Conservation (phyloP, 2,113 vertebrate genomes). For the Arizona elegans region DNA sequence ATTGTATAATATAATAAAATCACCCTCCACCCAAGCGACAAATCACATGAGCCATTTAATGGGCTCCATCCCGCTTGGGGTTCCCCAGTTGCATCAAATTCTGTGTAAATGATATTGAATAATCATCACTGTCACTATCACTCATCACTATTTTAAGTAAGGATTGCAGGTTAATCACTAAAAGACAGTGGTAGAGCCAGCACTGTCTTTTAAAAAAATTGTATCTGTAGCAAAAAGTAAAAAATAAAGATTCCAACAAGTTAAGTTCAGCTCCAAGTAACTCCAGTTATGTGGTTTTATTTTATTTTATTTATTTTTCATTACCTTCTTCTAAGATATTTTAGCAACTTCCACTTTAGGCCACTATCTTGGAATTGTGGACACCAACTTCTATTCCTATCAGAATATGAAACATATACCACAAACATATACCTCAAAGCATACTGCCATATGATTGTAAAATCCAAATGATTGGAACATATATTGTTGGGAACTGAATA, state of each 20-base stretch:
- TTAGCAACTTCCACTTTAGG: neutral
- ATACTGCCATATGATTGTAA: neutral
- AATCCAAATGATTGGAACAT: neutral
- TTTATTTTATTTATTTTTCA: neutral
- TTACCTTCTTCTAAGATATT: neutral
- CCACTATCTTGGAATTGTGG: neutral
- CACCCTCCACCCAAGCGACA: too few species aligned
- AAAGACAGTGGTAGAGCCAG: neutral
- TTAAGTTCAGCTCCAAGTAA: neutral
- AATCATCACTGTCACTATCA: neutral
- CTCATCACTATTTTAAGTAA: neutral
- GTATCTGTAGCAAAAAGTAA: neutral
- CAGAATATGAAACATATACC: neutral
- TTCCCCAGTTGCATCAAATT: neutral
- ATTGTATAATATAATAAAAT: too few species aligned
- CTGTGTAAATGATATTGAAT: neutral
- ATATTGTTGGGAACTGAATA: neutral
- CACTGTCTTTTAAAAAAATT: neutral
- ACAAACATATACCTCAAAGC: neutral
- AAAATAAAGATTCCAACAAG: neutral
- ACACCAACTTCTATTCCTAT: neutral
- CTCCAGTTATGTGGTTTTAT: neutral
- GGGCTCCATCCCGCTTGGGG: too few species aligned
- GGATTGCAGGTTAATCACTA: neutral
- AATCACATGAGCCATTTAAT: too few species aligned